Conservation (phyloP, 2,888 invertebrate species). For the Chloroclysta siterata region DNA sequence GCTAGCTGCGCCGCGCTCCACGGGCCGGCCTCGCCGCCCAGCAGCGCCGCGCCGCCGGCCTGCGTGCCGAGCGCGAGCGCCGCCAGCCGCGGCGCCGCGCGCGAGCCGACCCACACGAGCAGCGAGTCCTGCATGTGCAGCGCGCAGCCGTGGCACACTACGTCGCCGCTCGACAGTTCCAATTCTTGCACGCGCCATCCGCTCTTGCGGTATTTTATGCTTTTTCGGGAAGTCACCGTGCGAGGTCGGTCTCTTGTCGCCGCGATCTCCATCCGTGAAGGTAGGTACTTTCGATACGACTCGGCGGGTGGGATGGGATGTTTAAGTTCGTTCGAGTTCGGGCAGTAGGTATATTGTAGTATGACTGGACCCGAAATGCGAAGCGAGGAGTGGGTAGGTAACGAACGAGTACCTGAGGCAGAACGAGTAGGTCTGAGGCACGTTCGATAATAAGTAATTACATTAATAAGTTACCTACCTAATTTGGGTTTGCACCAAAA, state of each 20-base stretch:
- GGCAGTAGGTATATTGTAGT: too few species aligned
- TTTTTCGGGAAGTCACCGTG: conserved; percentile 52
- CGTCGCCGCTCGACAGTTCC: conserved; percentile 37
- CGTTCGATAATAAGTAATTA: too few species aligned
- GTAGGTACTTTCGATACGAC: background rate
- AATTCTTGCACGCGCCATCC: conserved; percentile 57
- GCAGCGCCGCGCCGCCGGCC: conserved; percentile 44
- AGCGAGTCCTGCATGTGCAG: conserved; percentile 61
- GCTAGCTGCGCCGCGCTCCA: conserved; percentile 53
- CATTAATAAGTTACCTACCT: too few species aligned
- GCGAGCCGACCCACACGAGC: conserved; percentile 62
- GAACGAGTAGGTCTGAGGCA: too few species aligned
- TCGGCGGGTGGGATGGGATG: too few species aligned
- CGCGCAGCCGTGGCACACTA: conserved; percentile 21
- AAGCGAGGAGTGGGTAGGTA: too few species aligned
- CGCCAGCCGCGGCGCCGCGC: conserved; percentile 27
- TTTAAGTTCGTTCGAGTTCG: too few species aligned
- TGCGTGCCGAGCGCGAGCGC: conserved; percentile 34
- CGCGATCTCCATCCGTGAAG: conserved; percentile 25
- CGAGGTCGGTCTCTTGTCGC: conserved; percentile 43
- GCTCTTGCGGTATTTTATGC: conserved; percentile 58
- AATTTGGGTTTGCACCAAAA: too few species aligned
- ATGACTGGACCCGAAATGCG: too few species aligned
- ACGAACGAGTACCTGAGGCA: too few species aligned
- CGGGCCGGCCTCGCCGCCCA: conserved; percentile 46